Evolutionary conservation across 2,888 invertebrate genomes (phyloP), one percentile per base, ranked within the genome.

Genomic region (Eristalis pertinax): DNA sequence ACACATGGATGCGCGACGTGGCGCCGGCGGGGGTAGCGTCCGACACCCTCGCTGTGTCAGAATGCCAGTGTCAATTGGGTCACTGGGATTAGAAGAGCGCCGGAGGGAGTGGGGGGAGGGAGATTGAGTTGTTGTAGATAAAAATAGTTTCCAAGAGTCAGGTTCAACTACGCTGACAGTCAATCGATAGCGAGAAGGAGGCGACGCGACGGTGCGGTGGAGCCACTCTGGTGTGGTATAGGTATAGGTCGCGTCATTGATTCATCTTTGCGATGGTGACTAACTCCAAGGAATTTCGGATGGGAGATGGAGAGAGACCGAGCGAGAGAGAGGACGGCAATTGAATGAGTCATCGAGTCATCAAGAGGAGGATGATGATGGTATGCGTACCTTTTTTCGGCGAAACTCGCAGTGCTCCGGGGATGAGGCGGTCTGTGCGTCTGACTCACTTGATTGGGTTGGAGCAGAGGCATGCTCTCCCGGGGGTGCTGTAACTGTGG

Each of bases 201-300:
- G 26, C 32, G 32, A 32, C 32, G 32, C 32, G 32, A 5, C 32
- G 10, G 32, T 32, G 41, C 50, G 15, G 69, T 22, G 63, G 22
- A 60, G 62, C 26, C 41, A 32, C 13, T 15, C 43, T 62, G 29
- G 22, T 15, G n/a, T n/a, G n/a, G n/a, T n/a, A n/a, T 70, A 79
- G 76, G 83, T 75, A 65, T 87, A 87, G 87, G 87, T 87, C 87
- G 73, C 79, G 79, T 84, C 79, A 84, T 79, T 50, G 76, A 80
- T 83, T 74, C 84, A 84, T 87, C 79, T 87, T 64, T 76, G 79
- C 72, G 72, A 32, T 60, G 87, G 58, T 87, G 84, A 87, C 84
- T 87, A 75, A 84, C 68, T 41, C 13, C 2, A 79, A 83, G 72
- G 84, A 84, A 83, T 65, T 69, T 76, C 7, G 58, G 72, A 35